Evolutionary conservation across 1,140 invertebrate species (phyloP).

Genomic region (Phocides pigmalion): DNA sequence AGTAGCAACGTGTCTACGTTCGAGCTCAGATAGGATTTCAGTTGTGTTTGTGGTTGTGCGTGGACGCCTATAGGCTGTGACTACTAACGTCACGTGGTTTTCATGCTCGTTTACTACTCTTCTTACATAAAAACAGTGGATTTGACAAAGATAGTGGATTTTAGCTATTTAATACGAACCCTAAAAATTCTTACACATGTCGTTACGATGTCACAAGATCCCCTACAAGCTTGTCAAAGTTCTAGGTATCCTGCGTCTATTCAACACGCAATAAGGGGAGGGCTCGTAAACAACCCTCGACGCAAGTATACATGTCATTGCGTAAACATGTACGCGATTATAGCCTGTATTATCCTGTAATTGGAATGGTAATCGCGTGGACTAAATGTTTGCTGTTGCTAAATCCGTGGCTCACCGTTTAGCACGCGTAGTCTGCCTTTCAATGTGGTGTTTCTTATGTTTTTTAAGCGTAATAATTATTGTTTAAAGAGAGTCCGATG

Average conservation of each 20-base stretch:
- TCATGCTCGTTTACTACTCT: too few relatives aligned
- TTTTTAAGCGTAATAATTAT: too few relatives aligned
- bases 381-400: neutral
- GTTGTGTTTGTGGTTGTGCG: too few relatives aligned
- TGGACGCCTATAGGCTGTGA: too few relatives aligned
- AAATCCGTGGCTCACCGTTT: neutral
- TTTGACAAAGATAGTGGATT: too few relatives aligned
- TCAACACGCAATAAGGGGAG: neutral
- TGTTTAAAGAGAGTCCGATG: too few relatives aligned
- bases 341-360: neutral
- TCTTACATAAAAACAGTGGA: too few relatives aligned
- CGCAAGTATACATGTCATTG: neutral
- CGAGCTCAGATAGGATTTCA: too few relatives aligned
- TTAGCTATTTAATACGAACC: too few relatives aligned
- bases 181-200: too few relatives aligned
- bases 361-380: neutral
- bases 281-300: neutral
- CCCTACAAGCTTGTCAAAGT: neutral
- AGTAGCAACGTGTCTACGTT: too few relatives aligned
- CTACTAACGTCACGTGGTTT: too few relatives aligned
- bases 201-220: neutral
- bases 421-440: neutral
- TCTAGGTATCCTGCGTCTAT: neutral
- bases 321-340: neutral
- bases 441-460: neutral